phyloP scores from a whole-genome alignment of 1,140 invertebrate species.

The Monomorium pharaonis region DNA sequence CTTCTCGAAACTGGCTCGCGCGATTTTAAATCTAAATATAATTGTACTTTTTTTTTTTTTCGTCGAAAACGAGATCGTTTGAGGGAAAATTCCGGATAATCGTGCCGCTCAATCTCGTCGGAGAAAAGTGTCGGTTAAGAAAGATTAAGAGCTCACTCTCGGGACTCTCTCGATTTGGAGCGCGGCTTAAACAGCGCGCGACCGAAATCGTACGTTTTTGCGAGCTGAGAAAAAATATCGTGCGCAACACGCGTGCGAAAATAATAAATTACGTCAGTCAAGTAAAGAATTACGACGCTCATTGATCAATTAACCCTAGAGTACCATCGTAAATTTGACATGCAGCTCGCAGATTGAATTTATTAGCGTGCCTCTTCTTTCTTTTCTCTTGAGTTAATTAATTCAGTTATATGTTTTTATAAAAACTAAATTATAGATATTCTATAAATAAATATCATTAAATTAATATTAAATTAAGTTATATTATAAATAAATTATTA shows the following conservation, averaged over 20 bases:
- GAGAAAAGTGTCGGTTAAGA: background rate
- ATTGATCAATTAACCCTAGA: slow-evolving; percentile 13
- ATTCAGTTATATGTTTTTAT: no score
- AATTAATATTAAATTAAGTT: no score
- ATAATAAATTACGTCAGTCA: background rate
- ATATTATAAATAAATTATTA: no score
- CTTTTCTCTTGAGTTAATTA: no score
- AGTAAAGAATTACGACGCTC: background rate
- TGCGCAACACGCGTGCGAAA: background rate
- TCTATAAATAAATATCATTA: no score
- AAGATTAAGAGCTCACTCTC: slow-evolving; percentile 12
- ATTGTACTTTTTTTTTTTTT: background rate
- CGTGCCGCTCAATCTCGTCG: background rate
- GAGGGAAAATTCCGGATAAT: background rate
- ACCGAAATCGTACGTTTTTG: background rate
- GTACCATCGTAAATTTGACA: no score
- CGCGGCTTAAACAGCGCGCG: background rate
- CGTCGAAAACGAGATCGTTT: background rate
- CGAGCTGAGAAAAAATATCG: background rate
- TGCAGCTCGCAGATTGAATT: no score
- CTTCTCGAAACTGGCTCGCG: background rate
- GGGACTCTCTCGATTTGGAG: background rate
- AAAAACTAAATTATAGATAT: no score
- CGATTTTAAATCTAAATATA: slow-evolving; percentile 3
- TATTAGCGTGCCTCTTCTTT: no score